Conservation (phyloP, 2,113 vertebrate species). For the Pangasianodon hypophthalmus region DNA sequence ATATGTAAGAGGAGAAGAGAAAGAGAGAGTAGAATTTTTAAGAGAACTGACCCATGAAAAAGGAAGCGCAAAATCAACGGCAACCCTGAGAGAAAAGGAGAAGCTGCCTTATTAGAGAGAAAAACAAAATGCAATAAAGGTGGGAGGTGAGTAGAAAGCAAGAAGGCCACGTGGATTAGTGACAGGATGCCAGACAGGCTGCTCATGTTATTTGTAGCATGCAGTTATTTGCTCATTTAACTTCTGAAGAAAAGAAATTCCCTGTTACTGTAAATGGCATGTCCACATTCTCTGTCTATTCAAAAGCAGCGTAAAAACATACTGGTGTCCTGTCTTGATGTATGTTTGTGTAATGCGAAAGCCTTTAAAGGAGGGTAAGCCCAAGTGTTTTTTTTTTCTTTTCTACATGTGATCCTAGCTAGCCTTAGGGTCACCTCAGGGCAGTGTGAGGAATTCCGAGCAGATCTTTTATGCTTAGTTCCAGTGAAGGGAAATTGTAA, state of each 20-base stretch:
- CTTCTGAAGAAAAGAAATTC: not conserved
- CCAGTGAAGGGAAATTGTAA: not conserved
- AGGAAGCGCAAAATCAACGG: conserved; percentile 27
- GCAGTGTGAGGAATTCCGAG: not conserved
- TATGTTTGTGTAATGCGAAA: not conserved
- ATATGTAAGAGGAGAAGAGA: conserved; percentile 26
- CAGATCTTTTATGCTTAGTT: not conserved
- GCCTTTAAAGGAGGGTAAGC: not conserved
- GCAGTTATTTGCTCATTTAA: conserved; percentile 1
- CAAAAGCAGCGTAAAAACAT: not conserved
- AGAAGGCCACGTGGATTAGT: too few relatives aligned
- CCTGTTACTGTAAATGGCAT: not conserved
- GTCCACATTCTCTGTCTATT: not conserved
- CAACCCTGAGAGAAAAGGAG: not conserved
- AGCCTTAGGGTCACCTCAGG: not conserved
- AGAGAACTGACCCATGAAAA: conserved; percentile 21
- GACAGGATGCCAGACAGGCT: not conserved
- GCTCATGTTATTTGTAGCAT: not conserved
- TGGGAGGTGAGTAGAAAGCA: conserved; percentile 54
- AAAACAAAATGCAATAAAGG: conserved; percentile 47
- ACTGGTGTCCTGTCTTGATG: not conserved
- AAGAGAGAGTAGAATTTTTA: conserved; percentile 43
- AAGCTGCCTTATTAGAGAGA: not conserved
- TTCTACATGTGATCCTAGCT: not conserved
- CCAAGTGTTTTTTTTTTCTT: not conserved